Percentiles rank a stretch among this genome's conserved stretches.
Evolutionary conservation across 2,888 invertebrate genomes (phyloP).

Genomic region (Pegoplata infirma): DNA sequence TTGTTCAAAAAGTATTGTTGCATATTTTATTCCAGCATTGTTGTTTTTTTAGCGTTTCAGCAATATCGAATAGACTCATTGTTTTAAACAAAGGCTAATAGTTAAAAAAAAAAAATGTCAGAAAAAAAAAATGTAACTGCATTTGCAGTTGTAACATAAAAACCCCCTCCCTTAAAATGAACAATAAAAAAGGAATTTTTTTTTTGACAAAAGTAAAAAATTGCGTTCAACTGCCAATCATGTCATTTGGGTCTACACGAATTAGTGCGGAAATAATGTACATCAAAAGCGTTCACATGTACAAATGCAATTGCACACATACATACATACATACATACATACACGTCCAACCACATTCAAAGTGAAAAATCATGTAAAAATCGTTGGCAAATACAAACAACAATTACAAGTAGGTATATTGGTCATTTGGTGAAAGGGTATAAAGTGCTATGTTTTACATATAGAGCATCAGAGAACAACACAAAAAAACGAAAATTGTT

Average conservation of each 20-base stretch:
- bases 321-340: too few relatives aligned
- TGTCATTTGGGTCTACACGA: conserved; percentile 20
- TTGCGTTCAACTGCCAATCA: conserved; percentile 36
- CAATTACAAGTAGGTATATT: not conserved
- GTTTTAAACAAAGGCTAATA: not conserved
- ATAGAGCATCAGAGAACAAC: not conserved
- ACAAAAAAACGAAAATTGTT: too few relatives aligned
- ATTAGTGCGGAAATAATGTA: conserved; percentile 41
- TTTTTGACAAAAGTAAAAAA: conserved; percentile 8
- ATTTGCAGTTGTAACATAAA: not conserved
- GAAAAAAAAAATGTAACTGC: not conserved
- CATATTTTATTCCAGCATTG: not conserved
- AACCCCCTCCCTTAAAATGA: not conserved
- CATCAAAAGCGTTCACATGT: conserved; percentile 16
- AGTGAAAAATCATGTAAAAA: not conserved
- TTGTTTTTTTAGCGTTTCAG: not conserved
- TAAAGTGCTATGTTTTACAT: not conserved
- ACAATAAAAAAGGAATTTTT: not conserved
- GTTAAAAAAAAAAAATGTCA: not conserved
- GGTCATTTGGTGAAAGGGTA: not conserved
- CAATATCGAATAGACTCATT: not conserved
- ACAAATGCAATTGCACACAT: not conserved
- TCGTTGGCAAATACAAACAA: not conserved
- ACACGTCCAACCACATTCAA: not conserved
- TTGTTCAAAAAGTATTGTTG: not conserved